Conservation (phyloP, 1,140 invertebrate genomes). For the Atta colombica region DNA sequence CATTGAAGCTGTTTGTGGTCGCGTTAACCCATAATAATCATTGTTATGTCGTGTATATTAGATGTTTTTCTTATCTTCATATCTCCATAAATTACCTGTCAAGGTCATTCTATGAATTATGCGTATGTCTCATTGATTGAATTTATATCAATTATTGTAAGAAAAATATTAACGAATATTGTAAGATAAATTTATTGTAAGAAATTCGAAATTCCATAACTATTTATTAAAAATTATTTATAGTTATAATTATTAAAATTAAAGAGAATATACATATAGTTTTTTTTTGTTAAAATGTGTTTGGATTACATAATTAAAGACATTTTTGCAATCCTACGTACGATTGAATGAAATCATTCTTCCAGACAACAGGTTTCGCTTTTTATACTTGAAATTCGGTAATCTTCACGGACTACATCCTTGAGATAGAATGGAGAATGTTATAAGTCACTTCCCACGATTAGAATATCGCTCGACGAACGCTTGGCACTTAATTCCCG, state of each 20-base stretch:
- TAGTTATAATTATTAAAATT: neutral
- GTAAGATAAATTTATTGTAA: neutral
- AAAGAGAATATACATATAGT: neutral
- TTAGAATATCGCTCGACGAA: conserved; percentile 12
- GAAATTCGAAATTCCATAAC: neutral
- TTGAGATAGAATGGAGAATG: conserved; percentile 11
- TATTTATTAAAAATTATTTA: neutral
- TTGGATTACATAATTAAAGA: neutral
- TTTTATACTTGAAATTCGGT: conserved; percentile 20
- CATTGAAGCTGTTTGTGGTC: neutral
- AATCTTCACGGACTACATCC: neutral
- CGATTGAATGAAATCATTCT: neutral
- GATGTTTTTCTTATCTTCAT: conserved; percentile 30
- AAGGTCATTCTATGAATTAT: conserved; percentile 13
- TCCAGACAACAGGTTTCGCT: neutral
- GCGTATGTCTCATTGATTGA: neutral
- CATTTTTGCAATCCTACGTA: neutral
- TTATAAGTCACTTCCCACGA: conserved; percentile 17
- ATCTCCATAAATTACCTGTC: conserved; percentile 24
- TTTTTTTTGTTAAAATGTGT: neutral
- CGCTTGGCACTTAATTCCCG: neutral
- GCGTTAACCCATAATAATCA: conserved; percentile 33
- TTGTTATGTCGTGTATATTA: neutral
- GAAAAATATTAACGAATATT: neutral
- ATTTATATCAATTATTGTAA: neutral